Evolutionary conservation across 1,140 invertebrate genomes (phyloP), one percentile per base, ranked within the genome.

Genomic region (Megalopta genalis): DNA sequence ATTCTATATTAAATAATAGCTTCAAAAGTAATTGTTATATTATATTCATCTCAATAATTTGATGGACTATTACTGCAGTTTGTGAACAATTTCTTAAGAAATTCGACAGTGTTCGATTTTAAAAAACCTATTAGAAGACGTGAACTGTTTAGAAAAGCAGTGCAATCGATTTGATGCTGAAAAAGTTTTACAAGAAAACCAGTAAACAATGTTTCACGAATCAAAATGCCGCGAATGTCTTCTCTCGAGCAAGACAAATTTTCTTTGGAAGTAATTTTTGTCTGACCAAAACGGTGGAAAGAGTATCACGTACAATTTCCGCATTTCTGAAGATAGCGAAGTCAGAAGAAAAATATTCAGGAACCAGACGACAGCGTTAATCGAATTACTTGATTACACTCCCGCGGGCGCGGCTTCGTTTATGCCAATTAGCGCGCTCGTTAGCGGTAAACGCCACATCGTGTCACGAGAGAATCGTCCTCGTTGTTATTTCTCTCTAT

Each of bases 391-490:
- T 73, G 77, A 79, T 79, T 79, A 79, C 71, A 79, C 71, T 79
- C 71, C 63, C 77, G 71, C 77, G 77, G 77, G 70, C 62, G 78
- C 71, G 71, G 72, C 72, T 88, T 87, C 85, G 86, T 87, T 87
- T 78, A 80, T 83, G 84, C 85, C 87, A 88, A 88, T 88, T 87
- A 88, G 82, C 83, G 73, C 80, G 83, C 86, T 87, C 87, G 87
- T 88, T 88, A 87, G 86, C 82, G 84, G 82, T 88, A 88, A 88
- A 86, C 82, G 86, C 74, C 80, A 27, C 77, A 63, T 49, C 75
- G 62, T 67, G 71, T 79, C 77, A 73, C 71, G 71, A 74, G 77
- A 79, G 70, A 73, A 79, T 79, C 77, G 77, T 79, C 71, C 71
- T 60, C 77, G 77, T 73, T 74, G 77, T 79, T 79, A 74, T 67